Base-by-base conservation (phyloP, 2,888 invertebrate species). In the Sinhomidia bicolor region DNA sequence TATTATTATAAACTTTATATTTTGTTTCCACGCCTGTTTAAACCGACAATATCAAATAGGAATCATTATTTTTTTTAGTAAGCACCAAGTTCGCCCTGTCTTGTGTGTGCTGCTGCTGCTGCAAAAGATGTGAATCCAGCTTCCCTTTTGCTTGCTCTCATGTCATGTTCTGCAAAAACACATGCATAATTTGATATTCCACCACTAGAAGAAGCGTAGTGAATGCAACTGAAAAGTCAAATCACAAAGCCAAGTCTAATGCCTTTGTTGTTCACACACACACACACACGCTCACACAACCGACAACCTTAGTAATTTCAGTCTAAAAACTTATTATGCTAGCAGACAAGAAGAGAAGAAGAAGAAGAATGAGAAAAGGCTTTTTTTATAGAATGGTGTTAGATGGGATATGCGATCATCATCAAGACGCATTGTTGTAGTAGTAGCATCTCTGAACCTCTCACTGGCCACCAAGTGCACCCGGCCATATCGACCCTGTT, bases 391-490 rank as follows among this genome's bases (percentile, higher is more conserved):
- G 47, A 54, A 17, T 26, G 14, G 51, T 54, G 76, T 41, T 54
- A 57, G 54, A 78, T 78, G 78, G 17, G 57, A 78, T 76, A n/a
- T 10, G 78, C 32, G 65, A 36, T 65, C n/a, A 41, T 41, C 41
- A 57, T 54, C n/a, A 78, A 54, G 36, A 5, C 57, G 36, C 10
- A 20, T n/a, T 79, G 20, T 60, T 36, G 47, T 32, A 51, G 57
- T 60, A 62, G 17, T 47, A 74, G 47, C 23, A 79, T 85, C 17
- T 68, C 81, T 85, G 89, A 88, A 71, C 79, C 89, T 89, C 89
- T 89, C 89, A 89, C 89, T 89, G 85, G 89, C 89, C 89, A 89
- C 89, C 89, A 89, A 89, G 85, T 89, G 89, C 89, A 89, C 89
- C 89, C 89, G 89, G 89, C 89, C 89, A 89, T 89, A 89, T 85